Conservation (phyloP, 1,140 invertebrate genomes). For the Akabosia matsudoensis region DNA sequence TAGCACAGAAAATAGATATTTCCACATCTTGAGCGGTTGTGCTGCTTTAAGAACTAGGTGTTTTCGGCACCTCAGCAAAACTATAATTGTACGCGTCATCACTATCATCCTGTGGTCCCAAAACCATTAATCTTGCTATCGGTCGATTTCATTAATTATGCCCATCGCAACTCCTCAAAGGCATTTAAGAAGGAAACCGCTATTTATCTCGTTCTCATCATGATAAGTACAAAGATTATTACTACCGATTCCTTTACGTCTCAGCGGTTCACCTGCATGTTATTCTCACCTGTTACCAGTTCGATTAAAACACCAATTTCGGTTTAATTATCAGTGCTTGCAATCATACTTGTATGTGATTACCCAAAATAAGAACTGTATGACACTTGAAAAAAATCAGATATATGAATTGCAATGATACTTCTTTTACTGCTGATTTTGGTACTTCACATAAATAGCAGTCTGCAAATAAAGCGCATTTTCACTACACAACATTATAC, state of each 20-base stretch:
- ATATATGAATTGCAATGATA: too few species aligned
- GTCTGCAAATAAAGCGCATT: too few species aligned
- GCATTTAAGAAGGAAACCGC: background rate
- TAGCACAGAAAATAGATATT: too few species aligned
- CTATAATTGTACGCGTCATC: conserved; percentile 31
- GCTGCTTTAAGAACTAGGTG: background rate
- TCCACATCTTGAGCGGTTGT: too few species aligned
- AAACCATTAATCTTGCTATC: conserved; percentile 30
- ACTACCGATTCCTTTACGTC: background rate
- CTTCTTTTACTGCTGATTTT: too few species aligned
- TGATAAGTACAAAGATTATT: background rate
- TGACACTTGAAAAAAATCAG: too few species aligned
- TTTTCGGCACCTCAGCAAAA: conserved; percentile 32
- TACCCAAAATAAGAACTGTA: too few species aligned
- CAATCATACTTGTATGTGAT: too few species aligned
- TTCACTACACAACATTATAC: too few species aligned
- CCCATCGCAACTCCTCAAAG: background rate
- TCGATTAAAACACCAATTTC: too few species aligned
- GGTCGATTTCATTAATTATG: conserved; percentile 4
- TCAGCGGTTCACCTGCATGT: background rate
- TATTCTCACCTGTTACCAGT: background rate
- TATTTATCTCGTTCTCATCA: background rate
- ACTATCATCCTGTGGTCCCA: conserved; percentile 27
- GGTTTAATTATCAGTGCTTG: too few species aligned
- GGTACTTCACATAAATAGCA: too few species aligned